Evolutionary conservation across 2,888 invertebrate genomes (phyloP).

Genomic region (Drepana falcataria): DNA sequence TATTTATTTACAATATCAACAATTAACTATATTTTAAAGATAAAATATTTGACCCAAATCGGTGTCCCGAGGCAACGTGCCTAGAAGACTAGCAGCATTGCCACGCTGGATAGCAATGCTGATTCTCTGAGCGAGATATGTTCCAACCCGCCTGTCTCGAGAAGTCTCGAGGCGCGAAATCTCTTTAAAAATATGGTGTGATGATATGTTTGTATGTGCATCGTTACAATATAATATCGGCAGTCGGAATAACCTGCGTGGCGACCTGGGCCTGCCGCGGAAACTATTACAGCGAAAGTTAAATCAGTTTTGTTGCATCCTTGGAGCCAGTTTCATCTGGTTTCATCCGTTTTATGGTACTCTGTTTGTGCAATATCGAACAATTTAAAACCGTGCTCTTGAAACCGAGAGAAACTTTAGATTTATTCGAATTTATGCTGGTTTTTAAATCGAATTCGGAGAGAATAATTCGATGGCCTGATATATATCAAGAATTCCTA

Average conservation of each 20-base stretch:
- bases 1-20: too few relatives aligned
- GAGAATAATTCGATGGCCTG: not conserved
- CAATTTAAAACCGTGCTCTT: constrained; percentile 9
- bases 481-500: too few relatives aligned
- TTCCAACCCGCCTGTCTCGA: too few relatives aligned
- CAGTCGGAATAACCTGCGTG: constrained; percentile 12
- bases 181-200: too few relatives aligned
- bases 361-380: constrained; percentile 22
- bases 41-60: too few relatives aligned
- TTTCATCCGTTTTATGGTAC: constrained; percentile 21
- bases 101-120: too few relatives aligned
- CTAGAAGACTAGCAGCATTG: too few relatives aligned
- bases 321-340: constrained; percentile 32
- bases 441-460: constrained; percentile 6
- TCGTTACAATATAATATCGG: constrained; percentile 17
- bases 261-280: constrained; percentile 37
- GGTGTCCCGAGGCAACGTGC: too few relatives aligned
- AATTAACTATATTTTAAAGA: too few relatives aligned
- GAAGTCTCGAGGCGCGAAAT: too few relatives aligned
- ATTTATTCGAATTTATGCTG: constrained; percentile 12
- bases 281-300: constrained; percentile 62
- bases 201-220: not conserved
- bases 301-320: constrained; percentile 59
- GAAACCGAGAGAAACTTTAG: constrained; percentile 13
- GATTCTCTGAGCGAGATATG: too few relatives aligned